phyloP scores from a whole-genome alignment of 2,797 vertebrate species.

The Graptemys geographica region DNA sequence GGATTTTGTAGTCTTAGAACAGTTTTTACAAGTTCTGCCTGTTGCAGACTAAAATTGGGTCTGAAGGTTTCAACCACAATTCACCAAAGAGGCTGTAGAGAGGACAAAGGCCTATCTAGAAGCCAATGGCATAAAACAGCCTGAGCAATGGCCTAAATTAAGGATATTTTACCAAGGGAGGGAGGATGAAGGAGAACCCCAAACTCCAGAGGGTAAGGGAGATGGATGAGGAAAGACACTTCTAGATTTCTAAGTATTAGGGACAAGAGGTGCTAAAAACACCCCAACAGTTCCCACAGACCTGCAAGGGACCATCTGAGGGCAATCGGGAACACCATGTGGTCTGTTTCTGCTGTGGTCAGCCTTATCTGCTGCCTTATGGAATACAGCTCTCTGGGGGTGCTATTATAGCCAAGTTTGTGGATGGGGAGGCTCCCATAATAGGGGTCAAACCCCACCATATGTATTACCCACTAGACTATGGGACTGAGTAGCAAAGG shows the following conservation, averaged over 20 bases:
- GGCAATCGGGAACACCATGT: neutral
- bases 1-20: neutral
- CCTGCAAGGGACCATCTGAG: neutral
- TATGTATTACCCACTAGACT: neutral
- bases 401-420: neutral
- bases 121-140: too few species aligned
- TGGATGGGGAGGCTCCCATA: neutral
- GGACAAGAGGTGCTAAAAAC: too few species aligned
- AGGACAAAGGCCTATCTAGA: neutral
- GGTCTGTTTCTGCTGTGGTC: neutral
- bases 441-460: neutral
- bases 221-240: neutral
- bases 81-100: neutral
- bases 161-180: neutral
- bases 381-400: neutral
- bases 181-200: too few species aligned
- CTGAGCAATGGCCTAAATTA: neutral
- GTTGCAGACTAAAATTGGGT: neutral
- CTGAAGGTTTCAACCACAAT: neutral
- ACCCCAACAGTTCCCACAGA: neutral
- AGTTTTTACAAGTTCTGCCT: too few species aligned
- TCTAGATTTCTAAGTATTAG: too few species aligned
- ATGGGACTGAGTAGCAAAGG: neutral
- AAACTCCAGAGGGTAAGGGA: neutral
- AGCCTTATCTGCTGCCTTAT: neutral